phyloP scores from a whole-genome alignment of 30 jellyfish, hydroid and myxozoan species.

The Hydractinia symbiolongicarpus region DNA sequence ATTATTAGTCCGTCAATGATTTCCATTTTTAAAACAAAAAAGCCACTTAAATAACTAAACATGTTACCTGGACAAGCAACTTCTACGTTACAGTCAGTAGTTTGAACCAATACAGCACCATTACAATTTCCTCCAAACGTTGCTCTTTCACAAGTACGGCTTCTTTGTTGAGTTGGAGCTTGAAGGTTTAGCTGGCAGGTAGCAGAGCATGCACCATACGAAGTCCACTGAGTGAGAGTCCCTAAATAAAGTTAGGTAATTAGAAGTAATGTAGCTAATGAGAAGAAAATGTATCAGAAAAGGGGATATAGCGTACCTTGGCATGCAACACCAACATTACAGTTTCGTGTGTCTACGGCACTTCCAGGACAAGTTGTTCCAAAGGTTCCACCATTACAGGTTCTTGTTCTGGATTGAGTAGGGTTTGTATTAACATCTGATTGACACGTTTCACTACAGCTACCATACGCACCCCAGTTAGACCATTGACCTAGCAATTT shows the following conservation, averaged over 20 bases:
- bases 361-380: constrained; percentile 13
- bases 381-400: constrained; percentile 10
- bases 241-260: too few species aligned
- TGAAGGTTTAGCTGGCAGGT: background rate
- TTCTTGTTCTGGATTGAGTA: background rate
- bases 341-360: background rate
- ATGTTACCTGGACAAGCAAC: constrained; percentile 21
- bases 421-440: constrained; percentile 14
- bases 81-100: constrained; percentile 14
- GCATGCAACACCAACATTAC: constrained; percentile 21
- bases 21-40: too few species aligned
- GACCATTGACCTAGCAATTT: constrained; percentile 7
- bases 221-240: background rate
- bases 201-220: constrained; percentile 5
- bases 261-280: too few species aligned
- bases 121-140: constrained; percentile 25
- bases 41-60: background rate
- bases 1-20: background rate
- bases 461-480: constrained; percentile 19
- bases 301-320: background rate
- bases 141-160: background rate
- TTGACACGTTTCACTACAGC: constrained; percentile 9
- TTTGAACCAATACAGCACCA: constrained; percentile 1
- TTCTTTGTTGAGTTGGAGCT: constrained; percentile 4
- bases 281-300: too few species aligned